Base-by-base conservation (phyloP, 2,113 vertebrate genomes). In the Micromys minutus region DNA sequence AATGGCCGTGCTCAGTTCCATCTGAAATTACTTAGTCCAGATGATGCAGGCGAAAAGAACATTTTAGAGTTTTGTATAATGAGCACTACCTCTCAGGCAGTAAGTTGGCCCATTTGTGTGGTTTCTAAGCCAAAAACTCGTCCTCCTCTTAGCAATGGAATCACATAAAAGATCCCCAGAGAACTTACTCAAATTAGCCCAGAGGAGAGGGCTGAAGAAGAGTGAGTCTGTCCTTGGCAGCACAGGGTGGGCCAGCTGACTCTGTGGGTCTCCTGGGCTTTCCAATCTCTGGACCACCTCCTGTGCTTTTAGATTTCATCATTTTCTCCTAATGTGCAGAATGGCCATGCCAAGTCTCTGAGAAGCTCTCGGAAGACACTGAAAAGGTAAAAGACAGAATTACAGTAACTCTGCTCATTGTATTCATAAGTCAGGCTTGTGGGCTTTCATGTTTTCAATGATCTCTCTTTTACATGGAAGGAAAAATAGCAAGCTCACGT, bases 291-390 rank as follows among this genome's bases (percentile, higher is more conserved):
- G 52, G 76, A 95, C 96, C 90, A 92, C 83, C 81, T 81, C 61
- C 89, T 95, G 91, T 42, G 94, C 57, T 89, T 89, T 79, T 45
- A 67, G 55, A 95, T 95, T 86, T 92, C 77, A 91, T 94, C 91
- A 94, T 77, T 94, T 90, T 93, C 75, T 72, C 91, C 76, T 95
- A 10, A 61, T 83, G 72, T 92, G 69, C 79, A 94, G 36, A 94
- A 21, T 4, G 83, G 86, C n/a, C 74, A 96, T 90, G 47, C 88
- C 94, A 96, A 95, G 90, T 92, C 69, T 75, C 87, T 63, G 67
- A 89, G 67, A 95, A 96, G 77, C 34, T 96, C 84, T 87, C 69
- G 83, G 80, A 96, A 90, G 88, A 88, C 55, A 55, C 75, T 92
- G 74, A 92, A 76, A 89, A 86, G 47, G 11, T 76, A 52, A 57